Conservation (phyloP, 2,888 invertebrate species). For the Phymatocera aterrima region DNA sequence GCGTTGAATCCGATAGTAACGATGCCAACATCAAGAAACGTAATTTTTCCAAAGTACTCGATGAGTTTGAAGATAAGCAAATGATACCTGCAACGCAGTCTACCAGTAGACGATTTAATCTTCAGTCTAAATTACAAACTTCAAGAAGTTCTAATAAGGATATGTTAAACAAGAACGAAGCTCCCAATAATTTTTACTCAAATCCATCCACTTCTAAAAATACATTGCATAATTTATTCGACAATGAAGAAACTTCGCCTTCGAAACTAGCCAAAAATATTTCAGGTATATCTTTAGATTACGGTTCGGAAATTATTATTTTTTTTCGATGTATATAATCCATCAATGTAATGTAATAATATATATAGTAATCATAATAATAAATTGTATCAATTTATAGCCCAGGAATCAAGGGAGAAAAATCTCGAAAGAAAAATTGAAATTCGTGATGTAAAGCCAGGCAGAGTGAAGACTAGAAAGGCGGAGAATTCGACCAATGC, state of each 20-base stretch:
- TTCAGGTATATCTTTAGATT: too few species aligned
- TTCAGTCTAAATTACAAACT: neutral
- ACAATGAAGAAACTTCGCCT: neutral
- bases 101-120: neutral
- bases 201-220: conserved; percentile 6
- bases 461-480: neutral
- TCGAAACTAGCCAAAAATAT: neutral
- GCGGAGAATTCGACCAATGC: neutral
- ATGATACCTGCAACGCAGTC: neutral
- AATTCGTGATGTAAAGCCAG: neutral
- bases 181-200: neutral
- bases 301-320: too few species aligned
- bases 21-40: neutral
- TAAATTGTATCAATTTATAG: too few species aligned
- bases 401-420: neutral
- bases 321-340: too few species aligned
- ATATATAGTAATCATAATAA: too few species aligned
- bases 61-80: neutral
- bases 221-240: neutral
- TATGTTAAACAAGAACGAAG: neutral
- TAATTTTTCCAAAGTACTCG: neutral
- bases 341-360: too few species aligned
- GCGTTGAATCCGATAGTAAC: conserved; percentile 7
- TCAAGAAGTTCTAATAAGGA: neutral
- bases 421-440: neutral